Base-by-base conservation (phyloP, 2,797 vertebrate genomes). In the Enteromius radiatus region DNA sequence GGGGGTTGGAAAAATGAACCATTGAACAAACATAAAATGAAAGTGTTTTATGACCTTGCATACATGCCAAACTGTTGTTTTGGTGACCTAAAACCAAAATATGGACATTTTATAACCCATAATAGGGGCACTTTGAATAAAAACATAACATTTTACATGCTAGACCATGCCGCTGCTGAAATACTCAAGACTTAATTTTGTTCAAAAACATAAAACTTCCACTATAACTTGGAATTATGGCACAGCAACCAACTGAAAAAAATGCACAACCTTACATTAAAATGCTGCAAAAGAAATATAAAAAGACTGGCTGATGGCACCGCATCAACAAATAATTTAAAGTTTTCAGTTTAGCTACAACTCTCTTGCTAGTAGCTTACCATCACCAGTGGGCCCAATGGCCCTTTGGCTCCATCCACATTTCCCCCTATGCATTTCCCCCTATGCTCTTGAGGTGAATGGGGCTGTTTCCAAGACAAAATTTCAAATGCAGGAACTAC, bases 201-300 rank as follows among this genome's bases (percentile, higher is more conserved):
- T 5, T 36, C 33, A 36, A 41, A 61, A 61, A 41, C 61, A 81
- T 52, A 65, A 21, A 75, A 75, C 43, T 38, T 74, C n/a, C 14
- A 12, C 19, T n/a, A n/a, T n/a, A 31, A n/a, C 15, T 36, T 59
- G 52, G 38, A 28, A 69, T 65, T 12, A 49, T 47, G 28, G 12
- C 21, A 63, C 23, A 47, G 31, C 17, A 65, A 26, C 41, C 10
- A 38, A 11, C 5, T n/a, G 36, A 52, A 83, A 86, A 64, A 83
- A 86, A 82, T 71, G 75, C 43, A 84, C 54, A 56, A 47, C 76
- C 88, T 12, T 23, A 56, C 21, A 56, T 56, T 23, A 23, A 10
- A 9, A 56, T 56, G 11, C 52, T 56, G 52, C n/a, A 56, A 56
- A 49, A 19, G 0, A 49, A 49, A 47, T 47, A 49, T 19, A 1